phyloP scores from a whole-genome alignment of 2,113 vertebrate genomes.

The Otocyon megalotis region DNA sequence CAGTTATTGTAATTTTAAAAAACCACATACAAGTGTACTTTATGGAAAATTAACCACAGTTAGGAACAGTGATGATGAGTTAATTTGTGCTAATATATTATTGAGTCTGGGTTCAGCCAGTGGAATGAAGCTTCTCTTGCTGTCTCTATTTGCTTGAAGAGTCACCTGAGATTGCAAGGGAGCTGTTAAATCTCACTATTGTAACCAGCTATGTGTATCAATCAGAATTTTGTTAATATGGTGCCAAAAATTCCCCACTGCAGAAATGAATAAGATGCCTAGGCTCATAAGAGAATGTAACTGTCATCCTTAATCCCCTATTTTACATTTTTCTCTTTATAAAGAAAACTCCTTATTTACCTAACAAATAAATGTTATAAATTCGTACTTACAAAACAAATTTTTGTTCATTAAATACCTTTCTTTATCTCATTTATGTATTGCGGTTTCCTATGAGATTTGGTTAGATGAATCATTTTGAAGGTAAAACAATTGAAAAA shows the following conservation, averaged over 20 bases:
- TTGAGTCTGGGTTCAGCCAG: slow-evolving; percentile 18
- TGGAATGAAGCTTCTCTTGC: not conserved
- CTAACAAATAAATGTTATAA: slow-evolving; percentile 52
- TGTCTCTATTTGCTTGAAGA: slow-evolving; percentile 22
- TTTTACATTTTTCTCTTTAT: slow-evolving; percentile 54
- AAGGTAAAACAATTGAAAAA: slow-evolving; percentile 24
- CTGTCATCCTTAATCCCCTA: not conserved
- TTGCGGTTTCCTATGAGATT: slow-evolving; percentile 58
- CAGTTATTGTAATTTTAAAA: not conserved
- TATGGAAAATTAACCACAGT: not conserved
- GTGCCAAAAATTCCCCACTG: slow-evolving; percentile 6
- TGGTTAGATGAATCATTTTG: slow-evolving; percentile 54
- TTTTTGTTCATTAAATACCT: slow-evolving; percentile 68
- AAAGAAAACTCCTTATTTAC: slow-evolving; percentile 41
- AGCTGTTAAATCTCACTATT: slow-evolving; percentile 30
- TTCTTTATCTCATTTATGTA: slow-evolving; percentile 49
- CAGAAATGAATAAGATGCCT: slow-evolving; percentile 24
- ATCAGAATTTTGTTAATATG: slow-evolving; percentile 65
- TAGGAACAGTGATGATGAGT: not conserved
- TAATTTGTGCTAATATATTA: slow-evolving; percentile 53
- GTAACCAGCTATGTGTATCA: not conserved
- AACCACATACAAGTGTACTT: not conserved
- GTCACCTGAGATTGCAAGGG: slow-evolving; percentile 24
- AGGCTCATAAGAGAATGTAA: slow-evolving; percentile 8
- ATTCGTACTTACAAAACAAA: slow-evolving; percentile 51